These are phyloP conservation scores for Eurypyga helias DNA, from an alignment of 2,113 vertebrate species.

Conservation along the genomic window DNA sequence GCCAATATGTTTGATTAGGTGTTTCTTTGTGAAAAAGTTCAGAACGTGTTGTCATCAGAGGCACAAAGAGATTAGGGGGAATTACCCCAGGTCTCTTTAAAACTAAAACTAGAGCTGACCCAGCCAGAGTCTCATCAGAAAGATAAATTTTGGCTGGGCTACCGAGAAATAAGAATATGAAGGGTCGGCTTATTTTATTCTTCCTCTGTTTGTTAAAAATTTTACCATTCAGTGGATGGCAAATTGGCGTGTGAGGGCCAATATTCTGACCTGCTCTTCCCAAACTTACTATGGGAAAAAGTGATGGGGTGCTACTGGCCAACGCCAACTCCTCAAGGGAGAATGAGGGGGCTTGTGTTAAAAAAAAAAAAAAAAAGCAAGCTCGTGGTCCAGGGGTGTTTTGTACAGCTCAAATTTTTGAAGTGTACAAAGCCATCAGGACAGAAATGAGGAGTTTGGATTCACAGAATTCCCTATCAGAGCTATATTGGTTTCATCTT, in stretches of 20 bases:
- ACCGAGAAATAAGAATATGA: not conserved
- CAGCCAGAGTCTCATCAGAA: not conserved
- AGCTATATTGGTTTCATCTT: not conserved
- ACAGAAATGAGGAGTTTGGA: not conserved
- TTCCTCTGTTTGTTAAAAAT: not conserved
- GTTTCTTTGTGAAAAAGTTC: constrained; percentile 45
- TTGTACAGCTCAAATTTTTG: not conserved
- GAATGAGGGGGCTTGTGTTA: not conserved
- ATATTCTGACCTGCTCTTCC: not conserved
- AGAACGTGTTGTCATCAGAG: constrained; percentile 22
- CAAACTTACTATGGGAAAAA: not conserved
- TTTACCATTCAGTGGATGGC: not conserved
- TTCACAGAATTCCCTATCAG: not conserved
- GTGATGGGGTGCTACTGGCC: fast-evolving
- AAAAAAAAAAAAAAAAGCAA: not conserved
- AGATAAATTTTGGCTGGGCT: not conserved
- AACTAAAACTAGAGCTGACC: not conserved
- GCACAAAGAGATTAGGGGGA: not conserved
- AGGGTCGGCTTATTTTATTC: not conserved
- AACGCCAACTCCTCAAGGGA: not conserved
- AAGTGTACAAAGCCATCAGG: not conserved
- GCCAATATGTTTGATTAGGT: constrained; percentile 9
- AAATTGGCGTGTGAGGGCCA: not conserved
- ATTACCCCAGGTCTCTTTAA: not conserved
- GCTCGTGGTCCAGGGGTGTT: not conserved